Base-by-base conservation (phyloP, 2,113 vertebrate species). In the Poeciliopsis occidentalis region DNA sequence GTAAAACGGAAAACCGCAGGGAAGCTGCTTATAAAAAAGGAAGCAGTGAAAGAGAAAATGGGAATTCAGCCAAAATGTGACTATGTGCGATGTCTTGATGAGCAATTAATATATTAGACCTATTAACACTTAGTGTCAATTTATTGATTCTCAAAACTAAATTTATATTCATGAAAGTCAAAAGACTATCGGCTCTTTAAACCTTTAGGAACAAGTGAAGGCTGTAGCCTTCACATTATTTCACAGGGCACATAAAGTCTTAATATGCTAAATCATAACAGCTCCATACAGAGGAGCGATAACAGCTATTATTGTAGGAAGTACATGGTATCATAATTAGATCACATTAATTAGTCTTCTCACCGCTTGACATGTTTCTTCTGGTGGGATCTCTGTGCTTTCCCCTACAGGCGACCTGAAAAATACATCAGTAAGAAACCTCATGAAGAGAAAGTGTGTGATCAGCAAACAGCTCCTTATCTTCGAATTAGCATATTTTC, bases 361-460 rank as follows among this genome's bases (percentile, higher is more conserved):
- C 73, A 94, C 93, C 86, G 1, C 69, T 87, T 64, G 93, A 80
- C 92, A 93, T 95, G 76, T 5, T 87, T 73, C 2, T 41, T 73
- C 60, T 12, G 1, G 30, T 22, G 4, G 39, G 51, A n/a, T 64
- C 30, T 75, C 12, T 47, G 37, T n/a, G n/a, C n/a, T n/a, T 77
- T 75, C 69, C 69, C 73, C 61, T 4, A 31, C 26, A 63, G 72
- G 37, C 11, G n/a, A 41, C 80, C 83, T 90, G 69, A 44, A 69
- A 77, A 60, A 70, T 5, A 71, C 0, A 62, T 44, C 47, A 34
- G 44, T 1, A 30, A 71, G 12, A 65, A 24, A 32, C 6, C n/a
- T 68, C 0, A 6, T 24, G 30, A 34, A 69, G 79, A 60, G 30
- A n/a, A 76, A 72, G 7, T 11, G 13, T 63, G 4, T 1, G 4